Conservation (phyloP, 2,888 invertebrate genomes). For the Melanophora roralis region DNA sequence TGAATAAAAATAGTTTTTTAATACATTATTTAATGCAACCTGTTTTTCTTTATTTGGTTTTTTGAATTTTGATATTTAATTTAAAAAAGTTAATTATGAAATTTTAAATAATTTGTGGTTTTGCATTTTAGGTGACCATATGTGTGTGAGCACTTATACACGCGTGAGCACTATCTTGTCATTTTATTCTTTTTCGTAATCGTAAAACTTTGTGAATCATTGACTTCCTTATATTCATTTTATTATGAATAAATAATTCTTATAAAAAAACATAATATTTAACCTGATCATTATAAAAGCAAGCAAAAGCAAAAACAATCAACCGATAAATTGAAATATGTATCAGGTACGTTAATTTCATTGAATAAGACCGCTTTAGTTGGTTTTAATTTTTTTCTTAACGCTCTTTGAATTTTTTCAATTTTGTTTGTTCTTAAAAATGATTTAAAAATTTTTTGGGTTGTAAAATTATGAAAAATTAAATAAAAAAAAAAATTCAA, state of each 20-base stretch:
- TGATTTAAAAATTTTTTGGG: slow-evolving; percentile 34
- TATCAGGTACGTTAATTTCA: slow-evolving; percentile 48
- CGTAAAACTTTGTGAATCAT: slow-evolving; percentile 42
- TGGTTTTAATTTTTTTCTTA: neutral
- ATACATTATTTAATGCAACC: too few relatives aligned
- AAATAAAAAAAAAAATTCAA: slow-evolving; percentile 43
- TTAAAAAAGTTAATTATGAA: too few relatives aligned
- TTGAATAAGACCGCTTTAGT: neutral
- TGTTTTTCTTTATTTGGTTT: too few relatives aligned
- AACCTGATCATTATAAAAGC: slow-evolving; percentile 58
- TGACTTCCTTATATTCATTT: slow-evolving; percentile 16
- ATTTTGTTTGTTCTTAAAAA: slow-evolving; percentile 59
- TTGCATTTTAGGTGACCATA: too few relatives aligned
- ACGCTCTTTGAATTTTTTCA: slow-evolving; percentile 35
- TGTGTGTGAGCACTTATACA: too few relatives aligned
- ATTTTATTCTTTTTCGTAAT: slow-evolving; percentile 16
- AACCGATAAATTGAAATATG: slow-evolving; percentile 32
- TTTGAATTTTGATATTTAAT: too few relatives aligned
- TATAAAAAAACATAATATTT: slow-evolving; percentile 25
- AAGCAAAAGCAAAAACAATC: slow-evolving; percentile 14
- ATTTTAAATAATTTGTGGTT: too few relatives aligned
- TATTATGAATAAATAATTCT: neutral
- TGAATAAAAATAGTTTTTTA: too few relatives aligned
- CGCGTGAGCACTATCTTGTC: neutral
- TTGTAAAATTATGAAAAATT: slow-evolving; percentile 71